Conservation (phyloP, 2,113 vertebrate genomes). For the Barbus barbus region DNA sequence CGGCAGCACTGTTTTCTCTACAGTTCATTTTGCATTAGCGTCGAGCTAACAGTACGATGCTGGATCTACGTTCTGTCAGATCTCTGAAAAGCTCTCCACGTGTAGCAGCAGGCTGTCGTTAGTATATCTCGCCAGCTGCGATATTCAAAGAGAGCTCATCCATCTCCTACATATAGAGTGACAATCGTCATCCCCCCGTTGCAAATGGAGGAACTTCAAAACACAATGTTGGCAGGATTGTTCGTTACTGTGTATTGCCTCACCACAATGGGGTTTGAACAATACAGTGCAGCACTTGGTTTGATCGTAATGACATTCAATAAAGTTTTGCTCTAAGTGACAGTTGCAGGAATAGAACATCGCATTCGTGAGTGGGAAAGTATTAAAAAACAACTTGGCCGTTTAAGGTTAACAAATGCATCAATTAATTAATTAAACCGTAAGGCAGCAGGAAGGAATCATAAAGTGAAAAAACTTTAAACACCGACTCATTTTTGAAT, state of each 20-base stretch:
- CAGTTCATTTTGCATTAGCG: constrained; percentile 25
- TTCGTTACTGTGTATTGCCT: background rate
- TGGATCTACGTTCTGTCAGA: background rate
- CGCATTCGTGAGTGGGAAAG: background rate
- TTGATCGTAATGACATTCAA: background rate
- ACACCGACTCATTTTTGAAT: background rate
- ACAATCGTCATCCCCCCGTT: constrained; percentile 11
- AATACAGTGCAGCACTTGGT: background rate
- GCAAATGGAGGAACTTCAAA: background rate
- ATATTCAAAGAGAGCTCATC: constrained; percentile 27
- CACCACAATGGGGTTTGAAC: background rate
- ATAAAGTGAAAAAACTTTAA: too few relatives aligned
- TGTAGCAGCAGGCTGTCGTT: constrained; percentile 35
- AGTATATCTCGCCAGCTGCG: constrained; percentile 20
- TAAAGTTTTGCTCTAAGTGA: background rate
- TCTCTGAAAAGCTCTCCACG: background rate
- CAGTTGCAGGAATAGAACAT: background rate
- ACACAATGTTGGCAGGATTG: background rate
- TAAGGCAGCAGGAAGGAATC: too few relatives aligned
- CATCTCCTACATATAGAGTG: constrained; percentile 20
- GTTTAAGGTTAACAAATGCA: background rate
- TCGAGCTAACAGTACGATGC: background rate
- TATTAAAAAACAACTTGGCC: too few relatives aligned
- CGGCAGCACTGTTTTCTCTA: background rate
- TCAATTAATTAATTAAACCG: background rate